Conservation (phyloP, 2,113 vertebrate species). For the Azemiops feae region DNA sequence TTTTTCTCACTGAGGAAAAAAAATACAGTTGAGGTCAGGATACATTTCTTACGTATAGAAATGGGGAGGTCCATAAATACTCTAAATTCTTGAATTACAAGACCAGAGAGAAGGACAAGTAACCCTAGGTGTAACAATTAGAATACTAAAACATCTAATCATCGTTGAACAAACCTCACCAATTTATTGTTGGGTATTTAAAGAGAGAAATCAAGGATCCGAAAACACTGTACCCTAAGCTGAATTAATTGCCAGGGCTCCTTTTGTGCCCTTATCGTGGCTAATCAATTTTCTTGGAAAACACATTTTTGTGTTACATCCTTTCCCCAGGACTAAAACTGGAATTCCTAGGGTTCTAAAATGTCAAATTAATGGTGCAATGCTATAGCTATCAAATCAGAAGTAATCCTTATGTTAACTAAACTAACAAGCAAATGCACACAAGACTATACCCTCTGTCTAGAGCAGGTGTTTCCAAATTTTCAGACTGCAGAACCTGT, state of each 20-base stretch:
- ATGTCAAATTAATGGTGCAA: background rate
- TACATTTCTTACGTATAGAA: fast-evolving
- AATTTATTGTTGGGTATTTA: background rate
- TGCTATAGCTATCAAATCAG: background rate
- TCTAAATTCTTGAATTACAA: background rate
- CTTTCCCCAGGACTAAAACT: background rate
- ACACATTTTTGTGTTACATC: background rate
- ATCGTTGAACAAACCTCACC: background rate
- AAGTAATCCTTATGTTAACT: background rate
- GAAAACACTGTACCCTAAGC: background rate
- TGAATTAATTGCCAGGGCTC: background rate
- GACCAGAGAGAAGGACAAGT: background rate
- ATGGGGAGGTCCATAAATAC: background rate
- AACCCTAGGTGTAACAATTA: background rate
- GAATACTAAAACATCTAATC: background rate
- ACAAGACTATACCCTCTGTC: background rate
- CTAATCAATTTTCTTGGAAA: background rate
- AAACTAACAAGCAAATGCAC: background rate
- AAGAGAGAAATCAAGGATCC: background rate
- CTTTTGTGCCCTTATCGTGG: too few relatives aligned
- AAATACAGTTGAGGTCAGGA: slow-evolving; percentile 32
- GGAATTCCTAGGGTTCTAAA: background rate
- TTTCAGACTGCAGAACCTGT: background rate
- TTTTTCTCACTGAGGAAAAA: slow-evolving; percentile 89
- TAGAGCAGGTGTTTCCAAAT: background rate